Base-by-base conservation (phyloP, 2,113 vertebrate species). In the Nicator chloris region DNA sequence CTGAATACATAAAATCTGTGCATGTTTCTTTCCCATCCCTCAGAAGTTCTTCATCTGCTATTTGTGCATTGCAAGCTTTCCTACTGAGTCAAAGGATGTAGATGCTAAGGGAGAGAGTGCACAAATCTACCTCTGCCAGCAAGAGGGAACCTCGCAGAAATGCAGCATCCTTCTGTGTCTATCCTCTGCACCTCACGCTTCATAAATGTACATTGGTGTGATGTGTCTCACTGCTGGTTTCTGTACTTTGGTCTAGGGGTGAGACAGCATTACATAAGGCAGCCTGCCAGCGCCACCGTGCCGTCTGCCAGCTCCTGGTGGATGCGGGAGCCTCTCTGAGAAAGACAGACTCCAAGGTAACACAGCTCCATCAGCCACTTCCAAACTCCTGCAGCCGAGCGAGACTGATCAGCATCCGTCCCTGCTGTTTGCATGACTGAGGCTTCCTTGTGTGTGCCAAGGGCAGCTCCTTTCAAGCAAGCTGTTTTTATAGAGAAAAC, bases 241-340 rank as follows among this genome's bases (percentile, higher is more conserved):
- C 94, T 97, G 80, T 96, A 9, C 97, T 97, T 97, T 96, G 97
- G 91, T 96, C 90, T 92, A 99, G 99, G 96, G 99, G 99, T 37
- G 99, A 99, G 94, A 99, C 99, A 3, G 99, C 99, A 7, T 92
- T 99, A 93, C 99, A 99, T 95, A 99, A 99, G 98, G 99, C 99
- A 13, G 99, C 99, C 86, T 98, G 96, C 84, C 98, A 98, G 93
- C 98, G 98, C 94, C 99, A 99, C 87, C 98, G 98, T 4, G 96
- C 98, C 1, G 95, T 99, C 83, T 99, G 99, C 97, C 98, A 98
- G 77, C 94, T 99, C 88, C 97, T 99, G 93, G 98, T 99, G 71
- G 98, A 99, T 23, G 99, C 98, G 0, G 99, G 99, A 56, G 99
- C 99, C 21, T 99, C 99, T 19, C 97, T 98, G 61, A 98, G 98